Base-by-base conservation (phyloP, 2,113 vertebrate genomes). In the Glareola pratincola region DNA sequence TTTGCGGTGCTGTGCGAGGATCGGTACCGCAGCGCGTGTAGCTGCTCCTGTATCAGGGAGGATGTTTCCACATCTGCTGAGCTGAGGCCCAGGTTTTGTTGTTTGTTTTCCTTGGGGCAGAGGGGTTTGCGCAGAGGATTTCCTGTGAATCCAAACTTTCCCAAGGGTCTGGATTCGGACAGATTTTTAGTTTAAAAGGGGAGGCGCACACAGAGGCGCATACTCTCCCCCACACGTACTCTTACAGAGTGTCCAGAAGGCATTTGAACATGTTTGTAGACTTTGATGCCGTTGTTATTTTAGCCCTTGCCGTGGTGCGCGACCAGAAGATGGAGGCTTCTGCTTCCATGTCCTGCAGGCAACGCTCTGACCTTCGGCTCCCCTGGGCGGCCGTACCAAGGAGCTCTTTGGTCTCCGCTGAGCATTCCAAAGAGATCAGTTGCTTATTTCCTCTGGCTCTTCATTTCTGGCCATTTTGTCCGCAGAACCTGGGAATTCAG, bases 201-300 rank as follows among this genome's bases (percentile, higher is more conserved):
- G 21, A 39, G 19, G 5, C 56, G 20, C 19, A 10, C 43, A 21
- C 24, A 29, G 14, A 39, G 59, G 32, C 43, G 9, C 24, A 10
- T 23, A 8, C 12, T 41, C 10, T 67, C 56, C 36, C 53, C 53
- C 30, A 2, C 37, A 6, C 0, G 0, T 37, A 4, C 57, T 67
- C 3, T 5, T 48, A 29, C 2, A 14, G 15, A 14, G 15, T 51
- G 39, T 45, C 87, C 30, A 27, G 51, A 14, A 89, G 62, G 47
- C 51, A 21, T 85, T 53, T 37, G 57, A 51, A 57, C 56, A 7
- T 14, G 20, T 26, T 5, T 29, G 64, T 60, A n/a, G 66, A 11
- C 41, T 85, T 66, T 30, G 43, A 34, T 66, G 43, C 36, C 10
- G 69, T 73, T 78, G 48, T 77, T 43, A 20, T 85, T 90, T 72